These are phyloP conservation scores for Pao palembangensis DNA, from an alignment of 2,113 vertebrate species.

Conservation along the genomic window DNA sequence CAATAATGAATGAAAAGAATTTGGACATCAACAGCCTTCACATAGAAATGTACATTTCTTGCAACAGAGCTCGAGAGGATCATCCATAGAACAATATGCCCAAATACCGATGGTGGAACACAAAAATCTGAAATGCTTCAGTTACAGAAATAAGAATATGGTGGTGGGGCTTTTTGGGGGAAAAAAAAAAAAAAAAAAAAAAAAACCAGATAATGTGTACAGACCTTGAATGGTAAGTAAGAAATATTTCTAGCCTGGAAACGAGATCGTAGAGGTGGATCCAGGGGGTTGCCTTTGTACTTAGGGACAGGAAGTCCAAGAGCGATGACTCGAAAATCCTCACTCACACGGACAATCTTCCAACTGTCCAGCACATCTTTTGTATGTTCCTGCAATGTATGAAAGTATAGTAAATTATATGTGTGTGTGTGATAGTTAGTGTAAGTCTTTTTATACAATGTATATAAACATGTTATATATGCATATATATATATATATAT, in stretches of 20 bases:
- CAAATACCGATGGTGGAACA: too few relatives aligned
- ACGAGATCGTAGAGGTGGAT: conserved; percentile 93
- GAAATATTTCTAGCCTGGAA: conserved; percentile 97
- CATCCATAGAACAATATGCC: too few relatives aligned
- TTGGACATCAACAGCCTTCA: too few relatives aligned
- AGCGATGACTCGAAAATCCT: conserved; percentile 96
- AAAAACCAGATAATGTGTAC: not conserved
- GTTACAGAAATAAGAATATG: not conserved
- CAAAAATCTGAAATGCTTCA: too few relatives aligned
- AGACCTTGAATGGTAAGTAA: conserved; percentile 92
- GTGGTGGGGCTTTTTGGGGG: not conserved
- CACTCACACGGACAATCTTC: conserved; percentile 95
- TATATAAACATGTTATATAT: too few relatives aligned
- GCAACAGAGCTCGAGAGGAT: too few relatives aligned
- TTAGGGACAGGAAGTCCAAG: conserved; percentile 92
- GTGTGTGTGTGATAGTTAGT: too few relatives aligned
- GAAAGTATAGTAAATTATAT: conserved; percentile 1
- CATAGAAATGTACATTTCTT: too few relatives aligned
- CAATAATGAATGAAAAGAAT: too few relatives aligned
- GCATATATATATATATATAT: too few relatives aligned
- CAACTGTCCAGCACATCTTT: conserved; percentile 87
- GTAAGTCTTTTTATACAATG: too few relatives aligned
- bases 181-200: too few relatives aligned
- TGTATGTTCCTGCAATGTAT: conserved; percentile 81
- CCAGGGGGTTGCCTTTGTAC: conserved; percentile 91